Evolutionary conservation across 1,140 invertebrate species (phyloP).

Genomic region (Eumaeus atala): DNA sequence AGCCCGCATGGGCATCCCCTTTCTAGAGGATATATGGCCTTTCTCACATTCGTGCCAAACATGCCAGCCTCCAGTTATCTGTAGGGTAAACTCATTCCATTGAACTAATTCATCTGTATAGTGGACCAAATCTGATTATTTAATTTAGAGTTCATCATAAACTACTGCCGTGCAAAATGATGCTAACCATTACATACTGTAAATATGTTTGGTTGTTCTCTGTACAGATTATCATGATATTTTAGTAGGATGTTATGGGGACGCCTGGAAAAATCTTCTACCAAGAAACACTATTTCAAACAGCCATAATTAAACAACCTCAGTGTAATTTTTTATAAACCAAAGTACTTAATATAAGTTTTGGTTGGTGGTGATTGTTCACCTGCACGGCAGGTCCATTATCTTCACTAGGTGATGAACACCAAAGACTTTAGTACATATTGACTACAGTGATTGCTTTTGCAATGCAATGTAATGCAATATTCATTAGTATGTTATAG

Average conservation of each 20-base stretch:
- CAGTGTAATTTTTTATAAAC: too few species aligned
- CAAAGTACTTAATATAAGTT: too few species aligned
- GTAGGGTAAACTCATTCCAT: background rate
- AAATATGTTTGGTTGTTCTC: too few species aligned
- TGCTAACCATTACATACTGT: too few species aligned
- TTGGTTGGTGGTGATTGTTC: too few species aligned
- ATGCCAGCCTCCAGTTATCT: too few species aligned
- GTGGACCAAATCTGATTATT: constrained; percentile 6
- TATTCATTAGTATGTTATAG: constrained; percentile 26
- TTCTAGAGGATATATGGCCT: background rate
- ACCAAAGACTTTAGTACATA: constrained; percentile 18
- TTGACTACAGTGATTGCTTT: constrained; percentile 17
- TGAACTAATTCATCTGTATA: constrained; percentile 4
- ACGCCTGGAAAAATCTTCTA: too few species aligned
- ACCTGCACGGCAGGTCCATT: constrained; percentile 2
- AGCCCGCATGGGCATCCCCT: too few species aligned
- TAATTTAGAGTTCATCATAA: constrained; percentile 6
- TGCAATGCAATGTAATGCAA: constrained; percentile 21
- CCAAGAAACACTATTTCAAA: too few species aligned
- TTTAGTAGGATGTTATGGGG: too few species aligned
- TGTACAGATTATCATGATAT: too few species aligned
- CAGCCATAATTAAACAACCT: too few species aligned
- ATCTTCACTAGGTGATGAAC: constrained; percentile 8
- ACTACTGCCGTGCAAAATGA: constrained; percentile 18
- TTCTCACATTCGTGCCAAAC: background rate